phyloP scores from a whole-genome alignment of 2,888 invertebrate genomes.

The Pseudococcus viburni region DNA sequence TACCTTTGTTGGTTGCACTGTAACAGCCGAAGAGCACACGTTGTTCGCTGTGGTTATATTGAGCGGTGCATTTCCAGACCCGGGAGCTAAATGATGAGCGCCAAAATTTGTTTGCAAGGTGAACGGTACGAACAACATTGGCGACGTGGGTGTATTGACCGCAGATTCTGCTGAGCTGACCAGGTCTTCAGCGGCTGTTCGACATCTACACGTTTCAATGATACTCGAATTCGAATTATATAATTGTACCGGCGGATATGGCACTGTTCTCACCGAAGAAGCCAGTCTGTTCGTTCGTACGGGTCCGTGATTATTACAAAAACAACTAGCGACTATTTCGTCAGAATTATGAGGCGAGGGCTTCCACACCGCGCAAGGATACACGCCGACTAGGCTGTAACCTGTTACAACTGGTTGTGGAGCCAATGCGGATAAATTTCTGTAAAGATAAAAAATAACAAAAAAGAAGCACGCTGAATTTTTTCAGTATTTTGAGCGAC shows the following conservation, averaged over 20 bases:
- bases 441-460: conserved; percentile 17
- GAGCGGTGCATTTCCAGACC: conserved; percentile 63
- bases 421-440: conserved; percentile 65
- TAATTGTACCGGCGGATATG: conserved; percentile 69
- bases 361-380: conserved; percentile 75
- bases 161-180: conserved; percentile 67
- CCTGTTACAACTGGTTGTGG: conserved; percentile 71
- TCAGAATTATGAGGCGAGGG: conserved; percentile 69
- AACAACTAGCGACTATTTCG: conserved; percentile 26
- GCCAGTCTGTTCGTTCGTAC: conserved; percentile 69
- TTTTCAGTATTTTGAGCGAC: background rate
- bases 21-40: conserved; percentile 69
- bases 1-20: conserved; percentile 66
- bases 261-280: conserved; percentile 69
- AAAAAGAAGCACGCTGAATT: background rate
- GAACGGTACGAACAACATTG: conserved; percentile 74
- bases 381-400: conserved; percentile 75
- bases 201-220: conserved; percentile 67
- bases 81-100: conserved; percentile 70
- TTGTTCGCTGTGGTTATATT: conserved; percentile 70
- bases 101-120: conserved; percentile 72
- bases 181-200: conserved; percentile 65
- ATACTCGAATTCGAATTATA: conserved; percentile 61
- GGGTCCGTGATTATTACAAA: conserved; percentile 57
- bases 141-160: conserved; percentile 71